Base-by-base conservation (phyloP, 2,113 vertebrate genomes). In the Acanthisitta chloris region DNA sequence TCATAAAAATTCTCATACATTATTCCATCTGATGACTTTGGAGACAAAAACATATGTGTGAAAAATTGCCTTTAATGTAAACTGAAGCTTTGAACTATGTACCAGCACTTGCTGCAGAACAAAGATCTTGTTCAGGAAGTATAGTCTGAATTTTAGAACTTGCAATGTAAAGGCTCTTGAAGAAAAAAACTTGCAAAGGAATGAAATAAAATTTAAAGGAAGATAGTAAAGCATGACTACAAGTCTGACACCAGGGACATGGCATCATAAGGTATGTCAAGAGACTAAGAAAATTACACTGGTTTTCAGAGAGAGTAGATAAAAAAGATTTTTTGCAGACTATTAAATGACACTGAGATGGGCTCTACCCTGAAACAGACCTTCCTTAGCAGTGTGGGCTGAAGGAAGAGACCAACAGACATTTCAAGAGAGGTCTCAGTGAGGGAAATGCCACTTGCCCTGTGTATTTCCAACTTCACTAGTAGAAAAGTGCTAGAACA, bases 31-130 rank as follows among this genome's bases (percentile, higher is more conserved):
- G 12, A 81, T 36, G 9, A 67, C 51, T 88, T 78, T 29, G 61
- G 81, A 94, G 90, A 86, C 38, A 92, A 89, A 93, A 96, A 79
- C 40, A 85, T 28, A n/a, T 79, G 17, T 38, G 15, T 89, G 78
- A 86, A 94, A 93, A 97, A 26, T 66, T 83, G 48, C 17, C 43
- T 95, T 96, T 79, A 81, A 91, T 70, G 15, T 45, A 88, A 94
- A 23, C 9, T 36, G 72, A 96, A 80, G n/a, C 16, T 58, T 52
- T 85, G 61, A 93, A 94, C 19, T 54, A 6, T 19, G 31, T 52
- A 65, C 16, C 55, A 64, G 25, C 71, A 71, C n/a, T 93, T 76
- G 49, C 42, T 66, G 21, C 51, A 95, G 36, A 65, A 42, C 23
- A 82, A 58, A 85, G n/a, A 57, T 11, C 38, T 76, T 78, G 15